Base-by-base conservation (phyloP, 2,888 invertebrate genomes). In the Ichneumon xanthorius region DNA sequence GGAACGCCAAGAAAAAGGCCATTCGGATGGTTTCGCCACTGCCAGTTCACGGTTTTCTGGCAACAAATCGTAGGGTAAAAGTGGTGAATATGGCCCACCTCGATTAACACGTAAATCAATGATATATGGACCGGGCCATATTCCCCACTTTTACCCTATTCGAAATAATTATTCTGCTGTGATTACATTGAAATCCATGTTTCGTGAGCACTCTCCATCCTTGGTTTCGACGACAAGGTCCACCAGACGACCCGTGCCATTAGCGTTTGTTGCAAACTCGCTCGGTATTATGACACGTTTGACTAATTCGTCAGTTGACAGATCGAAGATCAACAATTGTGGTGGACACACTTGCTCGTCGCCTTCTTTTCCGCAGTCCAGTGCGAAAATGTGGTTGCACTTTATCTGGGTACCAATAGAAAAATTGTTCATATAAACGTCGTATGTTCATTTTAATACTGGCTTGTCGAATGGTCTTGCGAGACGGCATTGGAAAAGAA, bases 241-340 rank as follows among this genome's bases (percentile, higher is more conserved):
- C 11, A 87, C 82, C 0, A 88, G 79, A n/a, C 86, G 79, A 22
- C 87, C 86, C 5, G 30, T 61, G 2, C 84, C 84, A 63, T 77
- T 83, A 19, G 50, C 9, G 33, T 82, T 86, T 2, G 48, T 68
- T 45, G 86, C 58, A n/a, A 80, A 40, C 9, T 85, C 22, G 9
- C 30, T 30, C 30, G 88, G 85, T 58, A 88, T 84, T 2, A 4
- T 26, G 26, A 87, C 30, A 37, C 71, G 61, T n/a, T 89, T 89
- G 53, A 93, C 88, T 71, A 93, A 86, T 75, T 76, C 77, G 76
- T 93, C 92, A 0, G 95, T 96, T 67, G 91, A 91, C 76, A 97
- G 93, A 92, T 97, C 96, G 90, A 97, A 97, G 1, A 96, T 96
- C 0, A 97, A 93, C 11, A 97, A 92, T 92, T 97, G 96, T 0